These are phyloP conservation scores for Lasioglossum pauxillum DNA, from an alignment of 2,888 invertebrate genomes.

Conservation along the genomic window DNA sequence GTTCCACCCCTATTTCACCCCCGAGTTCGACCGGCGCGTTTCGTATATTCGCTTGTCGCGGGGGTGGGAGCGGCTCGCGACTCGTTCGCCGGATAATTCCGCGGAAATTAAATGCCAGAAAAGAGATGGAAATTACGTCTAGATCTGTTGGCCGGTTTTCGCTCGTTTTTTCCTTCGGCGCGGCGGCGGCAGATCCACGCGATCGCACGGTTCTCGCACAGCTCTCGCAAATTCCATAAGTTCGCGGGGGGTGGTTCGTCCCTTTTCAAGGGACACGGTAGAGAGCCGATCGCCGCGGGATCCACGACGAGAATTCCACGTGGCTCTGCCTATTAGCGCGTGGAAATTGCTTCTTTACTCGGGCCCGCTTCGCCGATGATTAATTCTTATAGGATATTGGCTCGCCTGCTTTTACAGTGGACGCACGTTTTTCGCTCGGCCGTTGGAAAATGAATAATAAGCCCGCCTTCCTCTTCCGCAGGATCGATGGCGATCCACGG, in stretches of 20 bases:
- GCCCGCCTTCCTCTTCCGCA: neutral
- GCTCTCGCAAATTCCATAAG: neutral
- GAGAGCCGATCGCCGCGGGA: neutral
- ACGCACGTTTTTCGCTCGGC: constrained; percentile 30
- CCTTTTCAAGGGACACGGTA: neutral
- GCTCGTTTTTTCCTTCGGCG: constrained; percentile 13
- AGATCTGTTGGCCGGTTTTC: constrained; percentile 44
- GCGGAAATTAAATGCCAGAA: constrained; percentile 58
- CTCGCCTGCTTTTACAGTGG: constrained; percentile 17
- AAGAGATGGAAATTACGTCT: constrained; percentile 56
- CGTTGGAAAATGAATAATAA: constrained; percentile 25
- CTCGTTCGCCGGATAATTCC: constrained; percentile 57
- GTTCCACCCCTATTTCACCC: neutral
- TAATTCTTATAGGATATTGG: constrained; percentile 29
- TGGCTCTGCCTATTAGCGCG: constrained; percentile 30
- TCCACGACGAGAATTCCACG: constrained; percentile 19
- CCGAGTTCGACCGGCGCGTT: constrained; percentile 36
- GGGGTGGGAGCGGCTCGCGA: constrained; percentile 18
- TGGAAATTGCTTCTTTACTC: constrained; percentile 43
- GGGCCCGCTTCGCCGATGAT: constrained; percentile 24
- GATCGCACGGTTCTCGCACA: neutral
- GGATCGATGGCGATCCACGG: constrained; percentile 11
- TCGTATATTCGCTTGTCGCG: constrained; percentile 42
- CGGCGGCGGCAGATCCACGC: neutral
- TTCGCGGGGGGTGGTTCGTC: neutral